phyloP scores from a whole-genome alignment of 2,797 vertebrate species.

The Falco peregrinus region DNA sequence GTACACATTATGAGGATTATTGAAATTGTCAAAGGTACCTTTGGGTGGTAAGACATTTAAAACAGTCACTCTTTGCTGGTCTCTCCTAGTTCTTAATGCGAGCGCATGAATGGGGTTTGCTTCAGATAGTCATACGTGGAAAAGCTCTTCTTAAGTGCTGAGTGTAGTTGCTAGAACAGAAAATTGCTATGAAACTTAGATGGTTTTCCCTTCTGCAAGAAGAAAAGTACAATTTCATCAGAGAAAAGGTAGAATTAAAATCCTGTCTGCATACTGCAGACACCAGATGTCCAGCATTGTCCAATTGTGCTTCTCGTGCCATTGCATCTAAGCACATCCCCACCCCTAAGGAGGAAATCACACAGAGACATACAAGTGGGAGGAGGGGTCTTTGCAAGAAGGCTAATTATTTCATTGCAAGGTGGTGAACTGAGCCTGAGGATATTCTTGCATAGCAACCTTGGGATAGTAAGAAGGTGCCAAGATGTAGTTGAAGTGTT shows the following conservation, averaged over 20 bases:
- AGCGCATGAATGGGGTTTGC: neutral
- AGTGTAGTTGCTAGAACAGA: neutral
- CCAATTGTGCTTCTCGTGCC: neutral
- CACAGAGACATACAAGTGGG: neutral
- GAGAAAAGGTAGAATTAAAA: neutral
- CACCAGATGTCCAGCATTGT: neutral
- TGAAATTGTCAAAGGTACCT: neutral
- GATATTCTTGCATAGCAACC: neutral
- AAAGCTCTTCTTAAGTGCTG: neutral
- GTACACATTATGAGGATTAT: fast-evolving
- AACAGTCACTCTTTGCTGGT: neutral
- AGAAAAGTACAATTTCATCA: neutral
- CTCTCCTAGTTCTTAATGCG: neutral
- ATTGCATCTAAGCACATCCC: neutral
- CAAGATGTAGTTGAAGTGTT: neutral
- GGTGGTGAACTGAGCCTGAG: neutral
- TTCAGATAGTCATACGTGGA: neutral
- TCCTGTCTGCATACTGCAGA: neutral
- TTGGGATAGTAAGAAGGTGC: neutral
- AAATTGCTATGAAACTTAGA: neutral
- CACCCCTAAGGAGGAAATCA: neutral
- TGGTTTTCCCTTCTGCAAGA: neutral
- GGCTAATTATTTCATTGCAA: neutral
- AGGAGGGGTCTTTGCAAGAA: neutral
- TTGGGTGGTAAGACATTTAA: neutral